Conservation (phyloP, 2,797 vertebrate species). For the Acanthurus leucopareius region DNA sequence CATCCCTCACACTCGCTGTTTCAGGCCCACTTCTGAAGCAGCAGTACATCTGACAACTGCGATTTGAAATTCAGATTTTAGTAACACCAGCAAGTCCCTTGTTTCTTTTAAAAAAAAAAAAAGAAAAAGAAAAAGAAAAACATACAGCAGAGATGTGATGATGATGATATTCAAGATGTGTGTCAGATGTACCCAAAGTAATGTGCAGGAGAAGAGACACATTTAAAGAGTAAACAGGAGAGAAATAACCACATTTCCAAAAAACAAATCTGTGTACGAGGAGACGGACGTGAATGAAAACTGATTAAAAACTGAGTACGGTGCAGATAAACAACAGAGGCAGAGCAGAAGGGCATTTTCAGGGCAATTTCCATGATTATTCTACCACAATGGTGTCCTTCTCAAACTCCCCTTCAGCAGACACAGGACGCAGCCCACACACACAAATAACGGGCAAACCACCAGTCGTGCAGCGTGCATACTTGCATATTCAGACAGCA, state of each 20-base stretch:
- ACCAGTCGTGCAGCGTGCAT: constrained; percentile 46
- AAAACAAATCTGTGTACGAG: constrained; percentile 10
- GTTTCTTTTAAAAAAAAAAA: constrained; percentile 25
- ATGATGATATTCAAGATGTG: constrained; percentile 55
- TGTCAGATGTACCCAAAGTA: constrained; percentile 36
- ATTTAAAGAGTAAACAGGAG: constrained; percentile 19
- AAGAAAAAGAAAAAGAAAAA: constrained; percentile 30
- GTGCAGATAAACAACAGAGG: constrained; percentile 33
- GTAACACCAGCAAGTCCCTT: constrained; percentile 39
- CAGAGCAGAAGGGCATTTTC: constrained; percentile 69
- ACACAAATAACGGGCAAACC: constrained; percentile 60
- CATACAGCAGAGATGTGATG: constrained; percentile 22
- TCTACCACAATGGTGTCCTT: constrained; percentile 80
- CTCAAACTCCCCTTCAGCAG: constrained; percentile 76
- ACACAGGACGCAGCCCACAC: constrained; percentile 81
- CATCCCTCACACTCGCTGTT: constrained; percentile 34
- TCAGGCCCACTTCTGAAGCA: constrained; percentile 47
- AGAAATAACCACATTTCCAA: neutral
- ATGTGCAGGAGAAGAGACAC: neutral
- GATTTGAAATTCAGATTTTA: constrained; percentile 65
- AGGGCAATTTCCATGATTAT: constrained; percentile 79
- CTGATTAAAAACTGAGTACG: constrained; percentile 3
- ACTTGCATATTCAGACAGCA: constrained; percentile 57
- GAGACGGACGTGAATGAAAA: constrained; percentile 11
- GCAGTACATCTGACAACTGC: constrained; percentile 45